These are phyloP conservation scores for Orientallactaga bullata DNA, from an alignment of 2,113 vertebrate species.

Conservation along the genomic window DNA sequence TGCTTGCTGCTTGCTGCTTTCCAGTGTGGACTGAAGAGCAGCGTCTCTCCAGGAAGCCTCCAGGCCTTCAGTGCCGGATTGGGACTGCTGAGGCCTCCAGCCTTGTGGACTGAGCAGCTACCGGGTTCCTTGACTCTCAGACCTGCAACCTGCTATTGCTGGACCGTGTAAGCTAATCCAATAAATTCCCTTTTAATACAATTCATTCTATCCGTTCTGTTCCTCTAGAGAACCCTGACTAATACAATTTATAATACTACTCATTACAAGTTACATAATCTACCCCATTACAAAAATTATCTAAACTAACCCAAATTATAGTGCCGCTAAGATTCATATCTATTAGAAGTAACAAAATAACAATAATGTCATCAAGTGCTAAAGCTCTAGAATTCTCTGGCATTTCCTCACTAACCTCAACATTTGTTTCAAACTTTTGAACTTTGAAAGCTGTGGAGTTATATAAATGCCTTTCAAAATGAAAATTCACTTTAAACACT, in stretches of 20 bases:
- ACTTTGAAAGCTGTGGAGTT: constrained; percentile 98
- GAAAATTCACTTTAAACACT: constrained; percentile 95
- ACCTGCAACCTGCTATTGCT: no score
- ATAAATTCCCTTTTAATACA: no score
- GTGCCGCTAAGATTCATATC: constrained; percentile 66
- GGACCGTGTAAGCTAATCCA: no score
- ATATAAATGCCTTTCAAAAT: constrained; percentile 98
- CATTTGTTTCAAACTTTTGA: constrained; percentile 95
- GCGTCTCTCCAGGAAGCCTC: no score
- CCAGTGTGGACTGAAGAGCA: no score
- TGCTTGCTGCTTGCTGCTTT: no score
- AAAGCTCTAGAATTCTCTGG: constrained; percentile 93
- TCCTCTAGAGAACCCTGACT: no score
- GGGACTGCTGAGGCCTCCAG: no score
- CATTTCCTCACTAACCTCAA: constrained; percentile 96
- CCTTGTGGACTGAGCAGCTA: no score
- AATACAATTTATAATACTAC: constrained; percentile 71
- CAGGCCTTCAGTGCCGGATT: no score
- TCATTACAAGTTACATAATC: constrained; percentile 67
- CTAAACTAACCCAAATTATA: constrained; percentile 47
- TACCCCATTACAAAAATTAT: constrained; percentile 65
- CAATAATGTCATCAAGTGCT: constrained; percentile 67
- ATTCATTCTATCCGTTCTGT: no score
- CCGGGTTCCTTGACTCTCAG: no score
- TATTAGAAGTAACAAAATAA: constrained; percentile 76